Percentiles rank a stretch among this genome's conserved stretches.
Conservation (phyloP, 2,113 vertebrate genomes). For the Hymenochirus boettgeri region DNA sequence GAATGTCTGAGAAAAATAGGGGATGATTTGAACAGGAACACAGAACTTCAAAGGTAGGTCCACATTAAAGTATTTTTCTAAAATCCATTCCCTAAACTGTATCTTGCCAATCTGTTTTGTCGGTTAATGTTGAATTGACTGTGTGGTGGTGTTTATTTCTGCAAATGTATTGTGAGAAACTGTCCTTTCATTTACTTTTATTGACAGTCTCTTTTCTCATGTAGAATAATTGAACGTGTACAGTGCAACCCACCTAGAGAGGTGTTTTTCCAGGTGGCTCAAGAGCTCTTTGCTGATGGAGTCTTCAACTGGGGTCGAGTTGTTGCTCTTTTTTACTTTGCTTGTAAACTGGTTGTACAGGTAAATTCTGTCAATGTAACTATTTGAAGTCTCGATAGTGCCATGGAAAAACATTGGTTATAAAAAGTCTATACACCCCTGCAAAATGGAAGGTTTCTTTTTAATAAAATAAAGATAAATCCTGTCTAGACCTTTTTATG, state of each 20-base stretch:
- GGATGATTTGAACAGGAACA: conserved; percentile 79
- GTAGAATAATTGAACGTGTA: conserved; percentile 74
- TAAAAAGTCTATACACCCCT: no score
- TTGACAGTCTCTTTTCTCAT: background rate
- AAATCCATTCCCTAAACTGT: no score
- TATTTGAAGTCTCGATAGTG: background rate
- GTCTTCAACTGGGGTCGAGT: conserved; percentile 90
- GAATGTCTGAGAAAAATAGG: conserved; percentile 81
- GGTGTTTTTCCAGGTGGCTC: conserved; percentile 74
- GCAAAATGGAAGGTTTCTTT: no score
- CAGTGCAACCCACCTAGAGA: conserved; percentile 63
- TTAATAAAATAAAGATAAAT: no score
- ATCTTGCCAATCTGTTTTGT: no score
- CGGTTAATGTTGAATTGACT: no score
- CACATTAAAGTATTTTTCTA: no score
- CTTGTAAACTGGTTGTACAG: conserved; percentile 77
- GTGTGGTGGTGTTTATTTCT: no score
- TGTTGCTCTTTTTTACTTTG: conserved; percentile 87
- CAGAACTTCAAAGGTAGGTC: conserved; percentile 71
- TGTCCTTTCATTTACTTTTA: background rate
- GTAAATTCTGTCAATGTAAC: conserved; percentile 45
- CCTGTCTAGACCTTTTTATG: no score
- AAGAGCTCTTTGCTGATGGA: conserved; percentile 81
- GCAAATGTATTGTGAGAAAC: no score
- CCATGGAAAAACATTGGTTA: background rate